These are phyloP conservation scores for Balanococcus diminutus DNA, from an alignment of 2,888 invertebrate genomes.

Conservation along the genomic window DNA sequence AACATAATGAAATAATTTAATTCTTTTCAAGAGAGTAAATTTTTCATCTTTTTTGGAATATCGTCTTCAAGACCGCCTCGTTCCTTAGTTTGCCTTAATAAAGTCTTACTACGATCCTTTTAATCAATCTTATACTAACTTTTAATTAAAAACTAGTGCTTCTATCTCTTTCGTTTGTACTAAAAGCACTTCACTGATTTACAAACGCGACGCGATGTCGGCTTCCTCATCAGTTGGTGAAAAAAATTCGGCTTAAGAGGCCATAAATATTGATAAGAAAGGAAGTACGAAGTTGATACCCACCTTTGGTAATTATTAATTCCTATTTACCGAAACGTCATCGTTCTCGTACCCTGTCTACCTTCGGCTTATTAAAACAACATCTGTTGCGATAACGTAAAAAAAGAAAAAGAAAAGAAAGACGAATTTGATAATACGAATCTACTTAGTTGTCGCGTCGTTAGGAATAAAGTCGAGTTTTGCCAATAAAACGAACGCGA, in stretches of 20 bases:
- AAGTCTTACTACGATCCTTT: no score
- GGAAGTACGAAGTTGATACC: neutral
- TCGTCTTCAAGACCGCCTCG: no score
- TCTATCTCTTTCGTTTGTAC: no score
- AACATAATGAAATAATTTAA: no score
- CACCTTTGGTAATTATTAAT: neutral
- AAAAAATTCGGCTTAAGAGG: neutral
- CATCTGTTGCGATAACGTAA: neutral
- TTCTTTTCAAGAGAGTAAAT: no score
- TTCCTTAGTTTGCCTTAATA: no score
- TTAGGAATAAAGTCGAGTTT: neutral
- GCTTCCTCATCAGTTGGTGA: neutral
- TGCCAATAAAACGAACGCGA: neutral
- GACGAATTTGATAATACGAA: neutral
- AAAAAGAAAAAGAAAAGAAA: neutral
- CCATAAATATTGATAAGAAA: conserved; percentile 10
- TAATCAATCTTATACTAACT: no score
- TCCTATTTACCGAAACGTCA: neutral
- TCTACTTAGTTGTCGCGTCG: neutral
- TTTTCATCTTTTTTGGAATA: no score
- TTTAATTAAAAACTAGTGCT: no score
- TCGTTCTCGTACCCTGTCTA: neutral
- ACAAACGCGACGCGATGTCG: neutral
- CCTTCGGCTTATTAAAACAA: neutral
- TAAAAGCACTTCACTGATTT: no score